Evolutionary conservation across 2,888 invertebrate species (phyloP).

Genomic region (Lasioglossum lativentre): DNA sequence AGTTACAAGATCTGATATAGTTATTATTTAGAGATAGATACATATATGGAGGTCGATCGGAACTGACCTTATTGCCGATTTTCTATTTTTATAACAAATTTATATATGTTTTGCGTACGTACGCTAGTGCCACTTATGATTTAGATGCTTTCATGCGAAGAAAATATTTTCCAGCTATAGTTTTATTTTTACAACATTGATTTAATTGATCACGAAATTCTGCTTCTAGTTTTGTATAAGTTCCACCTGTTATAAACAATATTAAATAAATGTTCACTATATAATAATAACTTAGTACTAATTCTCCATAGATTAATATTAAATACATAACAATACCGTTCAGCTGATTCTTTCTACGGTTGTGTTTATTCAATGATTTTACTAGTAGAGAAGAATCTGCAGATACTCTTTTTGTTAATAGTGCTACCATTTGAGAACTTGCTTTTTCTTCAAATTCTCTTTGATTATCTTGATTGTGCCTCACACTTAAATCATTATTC

Average conservation of each 20-base stretch:
- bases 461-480: constrained; percentile 95
- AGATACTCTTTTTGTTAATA: constrained; percentile 86
- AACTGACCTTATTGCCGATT: background rate
- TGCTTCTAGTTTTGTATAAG: constrained; percentile 90
- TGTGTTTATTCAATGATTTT: constrained; percentile 73
- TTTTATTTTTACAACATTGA: constrained; percentile 78
- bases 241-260: constrained; percentile 87
- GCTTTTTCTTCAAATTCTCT: constrained; percentile 93
- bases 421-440: constrained; percentile 88
- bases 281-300: constrained; percentile 7
- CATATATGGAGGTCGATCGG: background rate
- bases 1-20: background rate
- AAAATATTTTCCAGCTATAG: constrained; percentile 57
- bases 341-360: constrained; percentile 75
- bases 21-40: constrained; percentile 27
- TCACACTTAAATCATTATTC: constrained; percentile 91
- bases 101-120: background rate
- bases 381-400: constrained; percentile 72
- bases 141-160: constrained; percentile 60
- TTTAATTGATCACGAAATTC: constrained; percentile 89
- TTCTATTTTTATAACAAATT: background rate
- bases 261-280: constrained; percentile 21
- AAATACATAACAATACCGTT: constrained; percentile 72
- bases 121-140: constrained; percentile 10
- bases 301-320: constrained; percentile 16